Evolutionary conservation across 2,888 invertebrate genomes (phyloP), one percentile per base, ranked within the genome.

Genomic region (Melieria picta): DNA sequence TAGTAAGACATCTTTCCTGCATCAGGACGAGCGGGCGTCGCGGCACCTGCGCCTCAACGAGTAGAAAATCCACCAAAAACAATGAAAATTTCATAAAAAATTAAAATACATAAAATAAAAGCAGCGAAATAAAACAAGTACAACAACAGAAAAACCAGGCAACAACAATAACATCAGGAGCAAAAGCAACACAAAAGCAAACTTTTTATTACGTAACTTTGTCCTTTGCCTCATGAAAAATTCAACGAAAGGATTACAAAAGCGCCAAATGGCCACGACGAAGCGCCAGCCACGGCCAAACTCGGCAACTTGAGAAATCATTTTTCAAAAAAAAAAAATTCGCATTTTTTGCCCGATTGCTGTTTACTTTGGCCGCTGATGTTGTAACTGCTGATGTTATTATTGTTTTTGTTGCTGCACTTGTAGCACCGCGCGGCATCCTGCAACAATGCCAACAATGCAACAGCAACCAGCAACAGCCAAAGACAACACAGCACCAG

Each of bases 11-110:
- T 52, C n/a, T 7, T 30, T 30, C 2, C 30, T 30, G 30, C 30
- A 30, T 30, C 16, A 16, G 16, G 16, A 1, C 16, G 16, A 16
- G 16, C 16, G 16, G 16, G 1, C 16, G 16, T 16, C 30, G 30
- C 30, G 30, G 30, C 30, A 30, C 30, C 30, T 30, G 30, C 30
- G 30, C 11, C 50, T 50, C 7, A 10, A 50, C 50, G 13, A 4
- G 9, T 13, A 52, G 13, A 5, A 11, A 0, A 50, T 11, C 11
- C 11, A 52, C 11, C 5, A 9, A 7, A 6, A 9, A 7, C 52
- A 52, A 52, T 52, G 64, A 52, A 50, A 64, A 64, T 50, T 52
- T 45, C 64, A 64, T 64, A 64, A 64, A 64, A 64, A 10, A 64
- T 64, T 52, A 46, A 64, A 43, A 48, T 64, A 42, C 30, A 52